Evolutionary conservation across 2,113 vertebrate species (phyloP).

Genomic region (Lagenorhynchus albirostris): DNA sequence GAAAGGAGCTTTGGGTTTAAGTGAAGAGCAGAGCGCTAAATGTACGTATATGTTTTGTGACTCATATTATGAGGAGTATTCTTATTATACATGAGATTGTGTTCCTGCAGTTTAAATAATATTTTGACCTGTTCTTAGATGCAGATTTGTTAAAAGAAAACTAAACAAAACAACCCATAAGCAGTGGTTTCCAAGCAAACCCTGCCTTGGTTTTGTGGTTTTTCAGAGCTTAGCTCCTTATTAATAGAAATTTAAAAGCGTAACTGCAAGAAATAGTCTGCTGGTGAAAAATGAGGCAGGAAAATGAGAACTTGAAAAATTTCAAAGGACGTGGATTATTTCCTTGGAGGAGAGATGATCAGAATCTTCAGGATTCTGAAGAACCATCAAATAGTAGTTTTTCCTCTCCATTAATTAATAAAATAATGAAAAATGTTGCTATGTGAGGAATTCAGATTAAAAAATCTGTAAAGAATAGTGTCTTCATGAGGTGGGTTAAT

Average conservation of each 20-base stretch:
- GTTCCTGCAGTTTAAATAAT: conserved; percentile 26
- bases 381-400: not conserved
- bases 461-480: not conserved
- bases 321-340: conserved; percentile 2
- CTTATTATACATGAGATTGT: not conserved
- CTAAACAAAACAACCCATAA: not conserved
- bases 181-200: conserved; percentile 17
- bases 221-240: not conserved
- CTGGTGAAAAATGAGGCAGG: not conserved
- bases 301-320: conserved; percentile 19
- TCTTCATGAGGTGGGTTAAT: conserved; percentile 10
- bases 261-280: not conserved
- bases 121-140: conserved; percentile 31
- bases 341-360: not conserved
- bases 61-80: not conserved
- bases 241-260: conserved; percentile 10
- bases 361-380: conserved; percentile 12
- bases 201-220: not conserved
- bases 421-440: not conserved
- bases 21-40: conserved; percentile 86
- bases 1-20: conserved; percentile 78
- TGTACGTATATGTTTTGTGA: conserved; percentile 73
- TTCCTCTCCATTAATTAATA: not conserved
- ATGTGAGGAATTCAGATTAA: conserved; percentile 11
- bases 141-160: conserved; percentile 34